phyloP scores from a whole-genome alignment of 2,797 vertebrate genomes.

The Malurus splendens region DNA sequence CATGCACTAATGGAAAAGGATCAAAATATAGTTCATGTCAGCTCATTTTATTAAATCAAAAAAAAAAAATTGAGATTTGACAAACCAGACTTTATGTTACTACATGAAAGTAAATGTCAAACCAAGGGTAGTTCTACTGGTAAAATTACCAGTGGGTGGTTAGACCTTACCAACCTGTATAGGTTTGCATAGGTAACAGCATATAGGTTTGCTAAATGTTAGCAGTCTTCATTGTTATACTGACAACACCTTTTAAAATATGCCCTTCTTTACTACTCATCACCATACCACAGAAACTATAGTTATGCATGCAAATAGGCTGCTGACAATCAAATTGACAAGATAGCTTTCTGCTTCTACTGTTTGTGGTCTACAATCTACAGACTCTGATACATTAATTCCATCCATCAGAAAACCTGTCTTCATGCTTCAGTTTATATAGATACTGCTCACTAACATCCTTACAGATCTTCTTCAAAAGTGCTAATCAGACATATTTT shows the following conservation, averaged over 20 bases:
- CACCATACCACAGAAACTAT: neutral
- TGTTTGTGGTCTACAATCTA: neutral
- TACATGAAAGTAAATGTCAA: neutral
- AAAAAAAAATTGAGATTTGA: neutral
- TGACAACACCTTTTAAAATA: neutral
- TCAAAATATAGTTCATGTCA: neutral
- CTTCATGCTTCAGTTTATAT: neutral
- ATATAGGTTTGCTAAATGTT: neutral
- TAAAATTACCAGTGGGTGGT: neutral
- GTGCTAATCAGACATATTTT: neutral
- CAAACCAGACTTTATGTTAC: neutral
- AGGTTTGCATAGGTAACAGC: neutral
- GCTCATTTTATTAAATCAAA: neutral
- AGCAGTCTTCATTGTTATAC: neutral
- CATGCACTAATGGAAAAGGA: neutral
- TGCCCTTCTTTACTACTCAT: neutral
- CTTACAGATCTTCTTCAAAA: neutral
- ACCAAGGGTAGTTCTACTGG: neutral
- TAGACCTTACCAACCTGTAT: neutral
- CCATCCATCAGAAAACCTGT: neutral
- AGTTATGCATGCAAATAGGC: neutral
- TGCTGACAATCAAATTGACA: constrained; percentile 18
- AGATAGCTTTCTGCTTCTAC: neutral
- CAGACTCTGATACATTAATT: neutral
- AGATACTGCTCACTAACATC: neutral